Conservation (phyloP, 1,140 invertebrate genomes). For the Lasioglossum baleicum region DNA sequence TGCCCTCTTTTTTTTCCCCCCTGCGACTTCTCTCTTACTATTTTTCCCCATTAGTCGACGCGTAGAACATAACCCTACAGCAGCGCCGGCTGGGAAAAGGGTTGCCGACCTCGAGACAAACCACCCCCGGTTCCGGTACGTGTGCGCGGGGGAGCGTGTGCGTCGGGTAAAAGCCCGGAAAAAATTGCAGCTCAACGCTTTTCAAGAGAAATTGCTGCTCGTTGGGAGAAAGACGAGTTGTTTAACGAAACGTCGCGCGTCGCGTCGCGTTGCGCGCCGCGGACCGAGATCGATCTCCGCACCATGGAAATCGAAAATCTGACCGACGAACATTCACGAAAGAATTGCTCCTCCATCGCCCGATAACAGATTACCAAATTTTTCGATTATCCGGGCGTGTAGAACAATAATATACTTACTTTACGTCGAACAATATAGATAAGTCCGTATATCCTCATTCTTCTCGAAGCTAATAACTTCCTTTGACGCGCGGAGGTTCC, state of each 20-base stretch:
- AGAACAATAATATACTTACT: no score
- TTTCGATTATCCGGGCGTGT: no score
- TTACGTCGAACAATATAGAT: no score
- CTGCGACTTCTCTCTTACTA: constrained; percentile 30
- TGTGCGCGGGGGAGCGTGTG: constrained; percentile 33
- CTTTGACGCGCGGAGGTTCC: no score
- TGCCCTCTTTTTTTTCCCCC: neutral
- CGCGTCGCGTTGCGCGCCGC: no score
- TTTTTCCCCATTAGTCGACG: constrained; percentile 60
- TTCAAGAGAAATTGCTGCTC: constrained; percentile 42
- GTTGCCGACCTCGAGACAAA: constrained; percentile 60
- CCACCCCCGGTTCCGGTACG: constrained; percentile 32
- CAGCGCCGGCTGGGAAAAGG: constrained; percentile 43
- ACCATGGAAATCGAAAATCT: no score
- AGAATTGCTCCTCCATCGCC: no score
- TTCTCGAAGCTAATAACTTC: no score
- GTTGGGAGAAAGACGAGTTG: constrained; percentile 52
- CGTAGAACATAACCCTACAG: constrained; percentile 52
- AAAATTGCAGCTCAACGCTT: constrained; percentile 53
- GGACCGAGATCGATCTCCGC: neutral
- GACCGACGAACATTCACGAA: no score
- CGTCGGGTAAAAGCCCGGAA: constrained; percentile 49
- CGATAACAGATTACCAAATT: no score
- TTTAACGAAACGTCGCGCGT: constrained; percentile 24
- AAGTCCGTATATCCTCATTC: no score